phyloP scores from a whole-genome alignment of 2,888 invertebrate species.

The Slavum lentiscoides region DNA sequence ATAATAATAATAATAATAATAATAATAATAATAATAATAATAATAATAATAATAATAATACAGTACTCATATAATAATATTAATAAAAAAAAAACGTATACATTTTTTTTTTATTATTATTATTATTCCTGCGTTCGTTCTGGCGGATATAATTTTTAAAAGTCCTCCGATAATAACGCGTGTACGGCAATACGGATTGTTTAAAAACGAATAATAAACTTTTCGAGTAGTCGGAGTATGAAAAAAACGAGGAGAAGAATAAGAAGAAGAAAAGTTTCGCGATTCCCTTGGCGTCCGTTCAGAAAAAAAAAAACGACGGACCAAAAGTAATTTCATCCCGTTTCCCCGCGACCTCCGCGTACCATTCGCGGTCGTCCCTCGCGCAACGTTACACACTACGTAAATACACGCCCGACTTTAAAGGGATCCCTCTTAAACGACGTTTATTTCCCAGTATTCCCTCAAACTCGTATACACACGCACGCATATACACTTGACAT shows the following conservation, averaged over 20 bases:
- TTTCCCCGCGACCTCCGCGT: background rate
- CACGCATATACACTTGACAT: background rate
- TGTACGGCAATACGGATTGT: background rate
- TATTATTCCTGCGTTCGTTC: background rate
- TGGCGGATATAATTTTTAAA: background rate
- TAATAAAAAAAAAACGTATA: too few species aligned
- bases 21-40: too few species aligned
- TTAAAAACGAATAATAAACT: slow-evolving; percentile 27
- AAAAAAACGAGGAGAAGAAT: background rate
- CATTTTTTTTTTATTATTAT: too few species aligned
- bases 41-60: too few species aligned
- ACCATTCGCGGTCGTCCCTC: background rate
- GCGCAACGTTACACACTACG: background rate
- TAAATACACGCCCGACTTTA: background rate
- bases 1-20: too few species aligned
- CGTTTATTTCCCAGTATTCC: slow-evolving; percentile 12
- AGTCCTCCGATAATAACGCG: background rate
- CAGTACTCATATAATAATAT: too few species aligned
- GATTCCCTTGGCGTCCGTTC: slow-evolving; percentile 37
- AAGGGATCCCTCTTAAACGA: slow-evolving; percentile 23
- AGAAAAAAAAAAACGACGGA: slow-evolving; percentile 11
- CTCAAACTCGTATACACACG: background rate
- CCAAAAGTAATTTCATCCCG: slow-evolving; percentile 43
- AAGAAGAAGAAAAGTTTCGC: background rate
- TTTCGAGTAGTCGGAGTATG: background rate